Evolutionary conservation across 2,888 invertebrate species (phyloP).

Genomic region (Rhimphoctona megacephalus): DNA sequence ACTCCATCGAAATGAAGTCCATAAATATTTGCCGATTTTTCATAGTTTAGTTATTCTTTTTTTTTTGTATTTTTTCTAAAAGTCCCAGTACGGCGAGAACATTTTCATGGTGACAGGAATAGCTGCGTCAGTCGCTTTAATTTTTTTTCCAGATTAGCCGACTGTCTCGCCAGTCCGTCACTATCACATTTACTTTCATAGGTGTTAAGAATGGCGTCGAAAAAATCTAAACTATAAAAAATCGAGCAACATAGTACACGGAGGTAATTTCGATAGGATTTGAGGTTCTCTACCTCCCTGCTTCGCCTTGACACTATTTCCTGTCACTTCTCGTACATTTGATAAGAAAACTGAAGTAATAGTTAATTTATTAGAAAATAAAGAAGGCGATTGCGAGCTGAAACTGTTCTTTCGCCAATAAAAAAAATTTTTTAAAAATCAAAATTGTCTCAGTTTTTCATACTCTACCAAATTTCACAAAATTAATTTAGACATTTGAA

Average conservation of each 20-base stretch:
- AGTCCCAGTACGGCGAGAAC: background rate
- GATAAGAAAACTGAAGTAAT: slow-evolving; percentile 76
- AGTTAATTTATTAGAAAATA: slow-evolving; percentile 82
- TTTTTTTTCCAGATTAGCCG: too few relatives aligned
- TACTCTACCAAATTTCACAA: background rate
- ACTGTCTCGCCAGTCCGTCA: too few relatives aligned
- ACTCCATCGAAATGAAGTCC: background rate
- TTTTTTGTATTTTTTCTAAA: background rate
- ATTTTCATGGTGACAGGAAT: too few relatives aligned
- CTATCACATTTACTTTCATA: too few relatives aligned
- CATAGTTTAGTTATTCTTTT: background rate
- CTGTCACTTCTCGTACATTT: slow-evolving; percentile 57
- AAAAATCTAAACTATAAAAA: too few relatives aligned
- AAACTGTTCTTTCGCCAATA: background rate
- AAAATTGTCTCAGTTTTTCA: background rate
- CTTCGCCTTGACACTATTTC: background rate
- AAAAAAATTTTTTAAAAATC: background rate
- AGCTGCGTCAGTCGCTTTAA: too few relatives aligned
- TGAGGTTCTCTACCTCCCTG: background rate
- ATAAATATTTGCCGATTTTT: background rate
- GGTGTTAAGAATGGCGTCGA: too few relatives aligned
- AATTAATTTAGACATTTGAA: background rate
- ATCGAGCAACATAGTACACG: too few relatives aligned
- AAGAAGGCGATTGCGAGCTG: slow-evolving; percentile 67
- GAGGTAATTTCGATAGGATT: background rate